Base-by-base conservation (phyloP, 2,797 vertebrate species). In the Onychomys arenicola region DNA sequence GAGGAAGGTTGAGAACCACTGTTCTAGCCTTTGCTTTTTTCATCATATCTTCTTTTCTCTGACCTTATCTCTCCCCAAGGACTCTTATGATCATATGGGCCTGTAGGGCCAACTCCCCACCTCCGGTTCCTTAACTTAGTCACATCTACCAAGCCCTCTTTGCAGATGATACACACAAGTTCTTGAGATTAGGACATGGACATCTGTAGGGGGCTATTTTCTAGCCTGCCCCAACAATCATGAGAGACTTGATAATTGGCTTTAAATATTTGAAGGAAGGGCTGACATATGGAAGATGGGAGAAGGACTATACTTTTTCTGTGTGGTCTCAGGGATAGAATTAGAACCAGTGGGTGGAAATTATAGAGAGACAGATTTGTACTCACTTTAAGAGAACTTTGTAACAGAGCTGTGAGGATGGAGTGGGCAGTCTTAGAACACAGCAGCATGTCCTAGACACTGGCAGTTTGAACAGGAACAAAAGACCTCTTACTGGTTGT, bases 281-380 rank as follows among this genome's bases (percentile, higher is more conserved):
- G 40, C 94, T 86, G 90, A 78, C 67, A 34, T 95, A 43, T 92
- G 84, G 96, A 93, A 96, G 46, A 78, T 85, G 46, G 93, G 91
- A 94, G 93, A 94, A 94, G 71, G 92, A 92, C 88, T 88, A 92
- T 55, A 71, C 63, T 95, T 95, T 93, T 97, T 93, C 88, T 90
- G 55, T 96, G 93, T 78, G 90, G 93, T 96, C 96, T 75, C 17
- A 87, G 82, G 93, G 85, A 96, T 91, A 96, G 97, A 98, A 97
- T 97, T 97, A 97, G 97, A 97, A 96, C 75, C 52, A 9, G 97
- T 97, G 95, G 96, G 97, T 96, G 96, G 97, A 96, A 97, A 92
- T 95, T 95, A 95, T 92, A 96, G 92, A 91, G 97, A 91, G 92
- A 96, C 97, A 97, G 95, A 98, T 98, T 98, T 96, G 97, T 97